These are phyloP conservation scores for Epirrhoe alternata DNA, from an alignment of 2,888 invertebrate species.

Conservation along the genomic window DNA sequence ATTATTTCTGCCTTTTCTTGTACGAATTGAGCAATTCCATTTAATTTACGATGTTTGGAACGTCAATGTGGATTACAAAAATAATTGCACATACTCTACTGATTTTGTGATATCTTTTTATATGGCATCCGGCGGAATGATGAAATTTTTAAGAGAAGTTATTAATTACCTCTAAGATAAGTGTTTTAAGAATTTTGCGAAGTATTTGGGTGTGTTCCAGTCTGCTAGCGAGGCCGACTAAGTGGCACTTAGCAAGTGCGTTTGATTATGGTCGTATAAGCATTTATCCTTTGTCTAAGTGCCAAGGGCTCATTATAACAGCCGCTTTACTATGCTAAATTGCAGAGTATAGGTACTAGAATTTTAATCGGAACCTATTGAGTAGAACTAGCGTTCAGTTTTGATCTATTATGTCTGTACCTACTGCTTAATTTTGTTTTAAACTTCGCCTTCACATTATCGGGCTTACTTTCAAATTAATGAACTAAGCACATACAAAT, in stretches of 20 bases:
- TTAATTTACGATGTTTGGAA: constrained; percentile 40
- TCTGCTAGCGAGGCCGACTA: constrained; percentile 18
- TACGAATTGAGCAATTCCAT: constrained; percentile 40
- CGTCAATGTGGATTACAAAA: constrained; percentile 30
- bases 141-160: constrained; percentile 30
- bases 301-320: constrained; percentile 30
- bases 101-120: constrained; percentile 33
- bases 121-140: constrained; percentile 28
- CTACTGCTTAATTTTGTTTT: constrained; percentile 36
- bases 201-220: constrained; percentile 29
- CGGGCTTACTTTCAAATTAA: no score
- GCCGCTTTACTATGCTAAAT: constrained; percentile 46
- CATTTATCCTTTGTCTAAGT: constrained; percentile 37
- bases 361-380: constrained; percentile 21
- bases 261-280: constrained; percentile 26
- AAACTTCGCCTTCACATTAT: neutral
- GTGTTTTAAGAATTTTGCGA: constrained; percentile 19
- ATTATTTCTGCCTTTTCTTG: constrained; percentile 34
- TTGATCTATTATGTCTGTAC: constrained; percentile 14
- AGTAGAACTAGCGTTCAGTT: constrained; percentile 23
- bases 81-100: constrained; percentile 35
- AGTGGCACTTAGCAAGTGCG: no score
- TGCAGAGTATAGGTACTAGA: constrained; percentile 31
- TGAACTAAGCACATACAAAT: no score
- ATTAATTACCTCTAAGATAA: constrained; percentile 19